Evolutionary conservation across 2,888 invertebrate species (phyloP), one percentile per base, ranked within the genome.

Genomic region (Tortricodes alternella): DNA sequence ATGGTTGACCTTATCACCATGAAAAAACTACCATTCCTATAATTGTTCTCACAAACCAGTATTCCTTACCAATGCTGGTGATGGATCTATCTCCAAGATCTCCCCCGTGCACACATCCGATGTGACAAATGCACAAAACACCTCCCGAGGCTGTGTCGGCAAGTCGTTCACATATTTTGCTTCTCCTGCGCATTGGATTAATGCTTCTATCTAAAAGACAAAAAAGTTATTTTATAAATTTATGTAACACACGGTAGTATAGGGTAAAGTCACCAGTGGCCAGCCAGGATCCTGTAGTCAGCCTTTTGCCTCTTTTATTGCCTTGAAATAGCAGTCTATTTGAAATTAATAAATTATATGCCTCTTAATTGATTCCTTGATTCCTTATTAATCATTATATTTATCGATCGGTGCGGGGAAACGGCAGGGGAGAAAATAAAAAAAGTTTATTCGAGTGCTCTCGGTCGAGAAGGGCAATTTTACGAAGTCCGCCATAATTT

Each of bases 41-140:
- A 1, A 9, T 24, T 24, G 7, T 9, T 24, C 0, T 9, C 9
- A 24, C 7, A n/a, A 24, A 9, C 8, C 1, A 27, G 27, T 9
- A 27, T 27, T 13, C 3, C 9, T 24, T 80, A 95, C 95, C 89
- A 95, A 67, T 13, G 95, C 95, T 38, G 91, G 89, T 0, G 92
- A 77, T 1, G 93, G 80, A 73, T 95, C 93, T 39, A 95, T 92
- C 35, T 76, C 84, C 18, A 86, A 78, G 15, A 95, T 87, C 46
- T 86, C 91, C 1, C 94, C 95, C 59, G 76, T 84, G 57, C 92
- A 73, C 60, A 92, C 79, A 44, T 81, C 85, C 1, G 90, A 76
- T 0, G 92, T 77, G 0, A 95, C 94, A 65, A 95, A 94, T 0
- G 93, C 93, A 43, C 93, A 95, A 71, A 88, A 93, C 1, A 95